Conservation (phyloP, 2,888 invertebrate genomes). For the Drosophila kambysellisi region DNA sequence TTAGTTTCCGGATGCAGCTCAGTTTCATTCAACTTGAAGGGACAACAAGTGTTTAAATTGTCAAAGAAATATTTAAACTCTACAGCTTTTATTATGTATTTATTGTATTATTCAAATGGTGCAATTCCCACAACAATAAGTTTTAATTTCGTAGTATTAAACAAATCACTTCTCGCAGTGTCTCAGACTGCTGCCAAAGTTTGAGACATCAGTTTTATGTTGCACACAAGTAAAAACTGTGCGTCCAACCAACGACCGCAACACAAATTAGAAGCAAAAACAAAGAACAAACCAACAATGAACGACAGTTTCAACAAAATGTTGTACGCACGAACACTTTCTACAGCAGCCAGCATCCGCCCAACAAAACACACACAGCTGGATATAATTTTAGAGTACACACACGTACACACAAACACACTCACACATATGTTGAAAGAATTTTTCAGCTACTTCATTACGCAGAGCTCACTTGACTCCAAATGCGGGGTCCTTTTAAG, state of each 20-base stretch:
- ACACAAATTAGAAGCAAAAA: conserved; percentile 44
- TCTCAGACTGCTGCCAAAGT: conserved; percentile 16
- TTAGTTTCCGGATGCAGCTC: neutral
- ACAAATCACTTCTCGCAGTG: conserved; percentile 1
- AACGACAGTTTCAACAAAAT: conserved; percentile 48
- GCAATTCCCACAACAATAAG: neutral
- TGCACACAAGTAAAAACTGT: conserved; percentile 45
- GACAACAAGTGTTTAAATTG: neutral
- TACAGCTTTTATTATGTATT: neutral
- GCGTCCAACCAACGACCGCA: conserved; percentile 33
- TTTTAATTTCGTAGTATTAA: conserved; percentile 2
- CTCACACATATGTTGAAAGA: conserved; percentile 12
- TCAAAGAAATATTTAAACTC: neutral
- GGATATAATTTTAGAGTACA: conserved; percentile 45
- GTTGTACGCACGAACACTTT: conserved; percentile 43
- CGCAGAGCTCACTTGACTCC: conserved; percentile 43
- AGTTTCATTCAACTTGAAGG: neutral
- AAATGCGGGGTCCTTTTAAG: conserved; percentile 47
- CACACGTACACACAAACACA: conserved; percentile 8
- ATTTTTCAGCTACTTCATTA: conserved; percentile 68
- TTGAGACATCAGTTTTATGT: conserved; percentile 17
- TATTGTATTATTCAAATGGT: conserved; percentile 9
- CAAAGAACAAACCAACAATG: conserved; percentile 26
- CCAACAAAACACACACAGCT: conserved; percentile 13
- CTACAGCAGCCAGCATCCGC: neutral